Conservation (phyloP, 2,888 invertebrate species). For the Macaria liturata region DNA sequence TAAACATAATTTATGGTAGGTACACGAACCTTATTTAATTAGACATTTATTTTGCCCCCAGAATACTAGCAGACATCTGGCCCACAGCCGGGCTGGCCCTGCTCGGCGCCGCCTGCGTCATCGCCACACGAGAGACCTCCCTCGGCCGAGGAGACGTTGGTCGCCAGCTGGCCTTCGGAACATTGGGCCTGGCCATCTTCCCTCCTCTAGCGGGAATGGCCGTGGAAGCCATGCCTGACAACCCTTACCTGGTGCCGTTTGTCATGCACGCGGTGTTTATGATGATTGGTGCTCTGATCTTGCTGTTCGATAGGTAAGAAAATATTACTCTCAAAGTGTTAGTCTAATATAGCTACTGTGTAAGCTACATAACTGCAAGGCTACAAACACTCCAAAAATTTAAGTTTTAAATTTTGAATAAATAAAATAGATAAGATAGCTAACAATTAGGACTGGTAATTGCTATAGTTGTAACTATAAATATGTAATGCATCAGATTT, state of each 20-base stretch:
- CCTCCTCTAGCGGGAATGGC: constrained; percentile 84
- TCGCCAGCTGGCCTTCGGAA: constrained; percentile 89
- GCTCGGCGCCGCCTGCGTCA: constrained; percentile 90
- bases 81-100: constrained; percentile 88
- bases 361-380: too few species aligned
- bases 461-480: too few species aligned
- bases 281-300: constrained; percentile 83
- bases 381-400: too few species aligned
- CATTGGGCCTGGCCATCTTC: constrained; percentile 88
- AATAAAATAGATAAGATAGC: too few species aligned
- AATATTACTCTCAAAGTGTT: background rate
- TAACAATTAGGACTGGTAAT: too few species aligned
- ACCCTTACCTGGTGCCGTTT: constrained; percentile 81
- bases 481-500: too few species aligned
- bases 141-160: constrained; percentile 91
- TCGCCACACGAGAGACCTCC: constrained; percentile 91
- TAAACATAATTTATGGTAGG: too few species aligned
- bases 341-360: too few species aligned
- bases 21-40: too few species aligned
- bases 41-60: constrained; percentile 35
- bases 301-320: constrained; percentile 80
- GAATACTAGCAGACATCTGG: constrained; percentile 90
- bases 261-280: constrained; percentile 83
- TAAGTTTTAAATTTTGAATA: too few species aligned
- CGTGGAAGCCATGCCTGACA: constrained; percentile 59